These are phyloP conservation scores for Agapornis roseicollis DNA, from an alignment of 2,113 vertebrate species.

Conservation along the genomic window DNA sequence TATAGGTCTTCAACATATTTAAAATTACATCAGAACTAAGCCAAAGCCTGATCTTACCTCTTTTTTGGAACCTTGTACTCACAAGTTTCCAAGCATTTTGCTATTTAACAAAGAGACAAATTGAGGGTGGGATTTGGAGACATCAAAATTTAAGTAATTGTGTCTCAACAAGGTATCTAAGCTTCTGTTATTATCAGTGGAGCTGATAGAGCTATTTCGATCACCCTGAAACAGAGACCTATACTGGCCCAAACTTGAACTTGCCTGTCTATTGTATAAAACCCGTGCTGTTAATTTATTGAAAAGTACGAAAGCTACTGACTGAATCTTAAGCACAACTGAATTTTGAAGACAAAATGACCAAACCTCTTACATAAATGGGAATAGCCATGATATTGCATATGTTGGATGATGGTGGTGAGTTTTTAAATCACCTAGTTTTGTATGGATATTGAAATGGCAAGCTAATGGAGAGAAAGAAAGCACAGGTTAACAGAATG, in stretches of 20 bases:
- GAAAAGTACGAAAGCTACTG: background rate
- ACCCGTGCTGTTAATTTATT: background rate
- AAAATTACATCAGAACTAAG: background rate
- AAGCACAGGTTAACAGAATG: slow-evolving; percentile 23
- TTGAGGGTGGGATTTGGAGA: background rate
- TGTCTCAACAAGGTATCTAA: background rate
- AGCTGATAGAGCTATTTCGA: background rate
- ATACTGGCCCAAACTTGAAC: background rate
- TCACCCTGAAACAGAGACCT: background rate
- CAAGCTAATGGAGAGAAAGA: background rate
- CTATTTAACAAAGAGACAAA: background rate
- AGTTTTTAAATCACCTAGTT: background rate
- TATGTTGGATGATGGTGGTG: background rate
- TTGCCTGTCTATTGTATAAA: background rate
- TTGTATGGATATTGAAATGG: background rate
- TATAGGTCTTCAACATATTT: background rate
- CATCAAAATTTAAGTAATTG: background rate
- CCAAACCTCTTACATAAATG: background rate
- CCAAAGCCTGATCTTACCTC: background rate
- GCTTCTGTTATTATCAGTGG: background rate
- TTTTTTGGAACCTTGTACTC: background rate
- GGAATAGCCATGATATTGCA: background rate
- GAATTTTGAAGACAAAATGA: background rate
- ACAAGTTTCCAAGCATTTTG: background rate
- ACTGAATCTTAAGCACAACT: background rate